Conservation (phyloP, 2,797 vertebrate genomes). For the Myotis myotis region DNA sequence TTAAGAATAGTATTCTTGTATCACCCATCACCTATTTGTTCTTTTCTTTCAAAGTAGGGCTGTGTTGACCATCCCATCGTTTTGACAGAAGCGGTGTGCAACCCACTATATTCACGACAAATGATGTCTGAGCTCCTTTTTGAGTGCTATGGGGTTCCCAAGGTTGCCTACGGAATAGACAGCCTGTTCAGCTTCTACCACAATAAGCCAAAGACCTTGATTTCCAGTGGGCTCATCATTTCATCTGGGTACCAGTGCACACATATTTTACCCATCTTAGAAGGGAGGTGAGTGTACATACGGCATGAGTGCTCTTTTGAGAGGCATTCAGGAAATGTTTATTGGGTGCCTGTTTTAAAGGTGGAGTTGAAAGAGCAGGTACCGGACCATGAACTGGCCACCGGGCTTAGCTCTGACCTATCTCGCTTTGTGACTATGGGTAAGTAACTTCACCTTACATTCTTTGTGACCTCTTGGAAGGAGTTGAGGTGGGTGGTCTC, state of each 20-base stretch:
- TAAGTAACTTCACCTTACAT: neutral
- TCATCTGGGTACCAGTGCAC: constrained; percentile 97
- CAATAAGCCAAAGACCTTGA: constrained; percentile 83
- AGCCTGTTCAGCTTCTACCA: constrained; percentile 93
- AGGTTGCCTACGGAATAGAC: constrained; percentile 95
- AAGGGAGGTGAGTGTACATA: constrained; percentile 89
- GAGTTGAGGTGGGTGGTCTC: neutral
- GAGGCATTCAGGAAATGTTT: neutral
- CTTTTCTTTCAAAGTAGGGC: constrained; percentile 84
- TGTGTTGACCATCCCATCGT: constrained; percentile 94
- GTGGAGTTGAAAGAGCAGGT: neutral
- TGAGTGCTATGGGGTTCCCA: constrained; percentile 94
- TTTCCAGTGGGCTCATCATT: constrained; percentile 90
- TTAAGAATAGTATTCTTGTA: constrained; percentile 4
- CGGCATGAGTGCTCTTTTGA: neutral
- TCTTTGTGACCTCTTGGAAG: neutral
- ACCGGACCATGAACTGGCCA: neutral
- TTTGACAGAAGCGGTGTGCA: constrained; percentile 94
- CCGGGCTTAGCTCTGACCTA: neutral
- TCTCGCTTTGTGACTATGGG: neutral
- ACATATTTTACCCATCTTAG: constrained; percentile 93
- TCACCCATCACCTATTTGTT: neutral
- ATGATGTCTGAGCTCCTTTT: constrained; percentile 98
- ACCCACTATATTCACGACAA: constrained; percentile 95
- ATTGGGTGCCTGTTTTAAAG: neutral